Percentiles rank a stretch among this genome's conserved stretches.
Evolutionary conservation across 2,113 vertebrate genomes (phyloP).

Genomic region (Megaleporinus macrocephalus): DNA sequence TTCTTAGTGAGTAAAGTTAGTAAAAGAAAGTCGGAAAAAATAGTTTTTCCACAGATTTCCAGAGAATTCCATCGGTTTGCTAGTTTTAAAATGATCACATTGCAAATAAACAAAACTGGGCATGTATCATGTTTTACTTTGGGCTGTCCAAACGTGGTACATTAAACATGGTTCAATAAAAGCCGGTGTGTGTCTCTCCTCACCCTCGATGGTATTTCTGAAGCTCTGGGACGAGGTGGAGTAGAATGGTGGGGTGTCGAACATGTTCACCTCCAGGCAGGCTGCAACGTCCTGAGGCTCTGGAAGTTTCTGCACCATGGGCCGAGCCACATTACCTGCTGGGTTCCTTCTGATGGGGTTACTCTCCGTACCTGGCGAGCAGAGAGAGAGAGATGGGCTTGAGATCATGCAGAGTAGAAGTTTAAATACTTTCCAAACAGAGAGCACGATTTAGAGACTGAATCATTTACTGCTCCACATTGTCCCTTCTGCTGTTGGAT

Average conservation of each 20-base stretch:
- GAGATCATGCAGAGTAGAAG: background rate
- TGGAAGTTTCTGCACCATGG: conserved; percentile 94
- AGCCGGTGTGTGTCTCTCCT: background rate
- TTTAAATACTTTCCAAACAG: background rate
- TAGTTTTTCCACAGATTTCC: too few relatives aligned
- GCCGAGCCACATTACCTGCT: conserved; percentile 90
- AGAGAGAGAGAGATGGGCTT: background rate
- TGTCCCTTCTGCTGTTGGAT: too few relatives aligned
- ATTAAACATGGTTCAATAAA: too few relatives aligned
- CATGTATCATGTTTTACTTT: too few relatives aligned
- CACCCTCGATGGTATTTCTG: conserved; percentile 94
- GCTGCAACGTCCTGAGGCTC: conserved; percentile 86
- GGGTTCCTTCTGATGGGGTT: conserved; percentile 91
- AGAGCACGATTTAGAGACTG: background rate
- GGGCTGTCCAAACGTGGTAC: too few relatives aligned
- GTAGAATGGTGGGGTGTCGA: conserved; percentile 95
- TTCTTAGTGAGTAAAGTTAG: too few relatives aligned
- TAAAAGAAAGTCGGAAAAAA: too few relatives aligned
- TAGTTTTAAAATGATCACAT: too few relatives aligned
- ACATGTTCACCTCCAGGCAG: conserved; percentile 88
- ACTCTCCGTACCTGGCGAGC: conserved; percentile 86
- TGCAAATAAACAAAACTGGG: too few relatives aligned
- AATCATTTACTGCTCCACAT: too few relatives aligned
- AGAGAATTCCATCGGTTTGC: too few relatives aligned
- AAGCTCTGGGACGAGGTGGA: conserved; percentile 96